Evolutionary conservation across 2,888 invertebrate genomes (phyloP).

Genomic region (Rapana venosa): DNA sequence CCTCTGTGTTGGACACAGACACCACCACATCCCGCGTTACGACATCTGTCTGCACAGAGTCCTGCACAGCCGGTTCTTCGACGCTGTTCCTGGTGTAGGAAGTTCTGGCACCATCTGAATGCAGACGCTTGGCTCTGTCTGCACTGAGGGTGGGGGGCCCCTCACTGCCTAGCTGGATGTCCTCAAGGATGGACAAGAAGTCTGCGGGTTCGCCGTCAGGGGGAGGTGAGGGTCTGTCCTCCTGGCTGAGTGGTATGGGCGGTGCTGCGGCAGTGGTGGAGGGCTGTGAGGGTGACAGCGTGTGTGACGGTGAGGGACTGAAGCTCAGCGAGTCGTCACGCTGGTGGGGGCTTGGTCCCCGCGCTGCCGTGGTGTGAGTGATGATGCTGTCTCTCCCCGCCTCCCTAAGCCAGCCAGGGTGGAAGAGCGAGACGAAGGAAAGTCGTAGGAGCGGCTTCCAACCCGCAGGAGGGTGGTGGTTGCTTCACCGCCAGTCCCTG

Average conservation of each 20-base stretch:
- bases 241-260: neutral
- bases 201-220: constrained; percentile 5
- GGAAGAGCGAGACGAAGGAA: neutral
- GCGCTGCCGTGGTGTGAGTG: neutral
- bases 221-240: neutral
- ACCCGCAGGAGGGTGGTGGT: neutral
- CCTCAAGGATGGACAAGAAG: constrained; percentile 48
- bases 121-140: constrained; percentile 30
- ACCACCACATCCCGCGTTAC: neutral
- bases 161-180: constrained; percentile 43
- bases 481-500: neutral
- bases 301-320: neutral
- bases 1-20: neutral
- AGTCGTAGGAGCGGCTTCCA: neutral
- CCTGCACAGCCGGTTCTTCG: neutral
- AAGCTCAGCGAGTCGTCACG: neutral
- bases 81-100: neutral
- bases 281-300: neutral
- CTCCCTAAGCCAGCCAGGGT: neutral
- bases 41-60: neutral
- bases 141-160: neutral
- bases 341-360: neutral
- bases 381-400: neutral
- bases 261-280: neutral
- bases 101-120: neutral